Evolutionary conservation across 2,797 vertebrate genomes (phyloP).

Genomic region (Sebastes matsubarae): DNA sequence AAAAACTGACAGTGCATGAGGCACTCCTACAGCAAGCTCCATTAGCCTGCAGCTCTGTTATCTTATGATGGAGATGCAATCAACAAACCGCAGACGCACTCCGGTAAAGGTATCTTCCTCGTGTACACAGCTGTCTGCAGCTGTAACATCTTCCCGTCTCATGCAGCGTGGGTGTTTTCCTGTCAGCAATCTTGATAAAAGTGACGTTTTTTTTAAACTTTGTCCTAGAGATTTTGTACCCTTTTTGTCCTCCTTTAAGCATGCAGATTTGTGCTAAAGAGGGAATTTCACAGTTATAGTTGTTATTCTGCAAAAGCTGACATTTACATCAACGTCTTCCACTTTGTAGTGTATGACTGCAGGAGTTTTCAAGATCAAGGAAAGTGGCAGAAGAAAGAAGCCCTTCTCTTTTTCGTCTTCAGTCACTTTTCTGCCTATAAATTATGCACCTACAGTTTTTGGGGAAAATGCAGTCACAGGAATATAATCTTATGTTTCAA

Average conservation of each 20-base stretch:
- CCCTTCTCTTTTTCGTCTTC: background rate
- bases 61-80: slow-evolving; percentile 62
- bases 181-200: background rate
- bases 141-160: background rate
- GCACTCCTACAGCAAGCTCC: slow-evolving; percentile 57
- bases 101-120: slow-evolving; percentile 37
- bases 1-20: slow-evolving; percentile 67
- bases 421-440: background rate
- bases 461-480: background rate
- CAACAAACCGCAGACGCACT: slow-evolving; percentile 52
- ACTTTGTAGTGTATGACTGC: slow-evolving; percentile 15
- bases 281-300: slow-evolving; percentile 5
- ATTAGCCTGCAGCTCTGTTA: slow-evolving; percentile 65
- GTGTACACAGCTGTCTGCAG: slow-evolving; percentile 35
- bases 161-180: background rate
- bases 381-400: background rate
- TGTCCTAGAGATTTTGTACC: background rate
- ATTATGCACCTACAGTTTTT: slow-evolving; percentile 7
- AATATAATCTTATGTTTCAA: background rate
- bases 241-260: slow-evolving; percentile 12
- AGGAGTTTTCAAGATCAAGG: background rate
- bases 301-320: slow-evolving; percentile 19
- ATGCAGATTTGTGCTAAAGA: slow-evolving; percentile 20
- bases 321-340: background rate
- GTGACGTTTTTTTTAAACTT: background rate